Base-by-base conservation (phyloP, 2,797 vertebrate genomes). In the Champsocephalus gunnari region DNA sequence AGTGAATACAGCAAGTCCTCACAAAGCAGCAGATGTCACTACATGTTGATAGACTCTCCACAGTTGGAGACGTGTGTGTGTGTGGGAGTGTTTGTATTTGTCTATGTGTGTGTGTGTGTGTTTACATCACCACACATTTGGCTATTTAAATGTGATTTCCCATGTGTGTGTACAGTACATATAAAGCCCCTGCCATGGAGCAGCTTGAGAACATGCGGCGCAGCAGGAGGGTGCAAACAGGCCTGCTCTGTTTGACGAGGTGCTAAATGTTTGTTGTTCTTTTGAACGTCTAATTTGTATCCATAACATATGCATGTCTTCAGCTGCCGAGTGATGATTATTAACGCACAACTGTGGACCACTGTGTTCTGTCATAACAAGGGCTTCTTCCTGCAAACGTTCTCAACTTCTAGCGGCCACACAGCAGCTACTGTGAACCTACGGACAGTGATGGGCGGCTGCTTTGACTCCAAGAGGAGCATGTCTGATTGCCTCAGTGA, bases 11-110 rank as follows among this genome's bases (percentile, higher is more conserved):
- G 81, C 84, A 84, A 82, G 68, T 89, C 82, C 91, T 91, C 85
- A 81, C 12, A 32, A 68, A 50, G 91, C 90, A 92, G 94, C 92
- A 96, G 95, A 96, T 96, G 96, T 96, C 93, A 93, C 85, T 79
- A 85, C 90, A 89, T 92, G 92, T 83, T 94, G 93, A 90, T 87
- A 82, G 86, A 83, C 78, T 88, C 77, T 73, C 84, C 79, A 78
- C 84, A 79, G 84, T 67, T 88, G 83, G 90, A 87, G 75, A 82
- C 81, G 77, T 81, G 21, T 75, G 67, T 83, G 44, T 61, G 59
- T 62, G 84, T 87, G 80, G 66, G 88, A 76, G 83, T 89, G 71
- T 61, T 43, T 62, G 84, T 87, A 79, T 65, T 87, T 75, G 83
- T 89, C 71, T 90, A 80, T 85, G 73, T 70, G 24, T 71, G 13